A percentile compares a stretch with the other conserved stretches of the same genome.
phyloP scores from a whole-genome alignment of 2,113 vertebrate genomes.

The Antechinus flavipes region DNA sequence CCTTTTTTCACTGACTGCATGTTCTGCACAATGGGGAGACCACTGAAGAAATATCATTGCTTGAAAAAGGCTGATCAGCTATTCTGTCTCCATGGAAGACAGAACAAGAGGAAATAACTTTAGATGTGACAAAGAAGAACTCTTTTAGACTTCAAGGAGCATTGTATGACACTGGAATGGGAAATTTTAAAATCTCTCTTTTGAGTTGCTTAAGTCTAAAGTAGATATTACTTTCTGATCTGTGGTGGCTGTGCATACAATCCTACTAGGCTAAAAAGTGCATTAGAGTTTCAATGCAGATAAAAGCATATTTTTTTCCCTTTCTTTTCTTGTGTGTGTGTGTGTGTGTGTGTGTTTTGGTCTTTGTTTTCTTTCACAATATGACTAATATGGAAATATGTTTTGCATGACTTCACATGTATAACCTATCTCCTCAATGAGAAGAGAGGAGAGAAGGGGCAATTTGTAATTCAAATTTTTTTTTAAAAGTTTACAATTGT shows the following conservation, averaged over 20 bases:
- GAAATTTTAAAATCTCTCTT: background rate
- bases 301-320: background rate
- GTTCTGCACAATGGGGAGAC: background rate
- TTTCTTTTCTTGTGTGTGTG: background rate
- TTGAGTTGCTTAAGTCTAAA: constrained; percentile 5
- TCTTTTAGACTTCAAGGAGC: constrained; percentile 7
- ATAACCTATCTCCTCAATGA: background rate
- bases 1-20: background rate
- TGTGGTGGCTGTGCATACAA: background rate
- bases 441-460: background rate
- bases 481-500: background rate
- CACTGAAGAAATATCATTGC: background rate
- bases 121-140: background rate
- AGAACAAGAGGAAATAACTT: constrained; percentile 12
- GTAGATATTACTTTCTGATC: background rate
- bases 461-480: background rate
- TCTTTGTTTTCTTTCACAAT: background rate
- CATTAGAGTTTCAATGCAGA: background rate
- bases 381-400: background rate
- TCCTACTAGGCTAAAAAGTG: background rate
- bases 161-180: background rate
- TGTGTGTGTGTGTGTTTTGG: no score
- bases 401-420: background rate
- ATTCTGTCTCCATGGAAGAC: background rate
- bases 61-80: background rate